Conservation (phyloP, 2,888 invertebrate species). For the Thymelicus lineola region DNA sequence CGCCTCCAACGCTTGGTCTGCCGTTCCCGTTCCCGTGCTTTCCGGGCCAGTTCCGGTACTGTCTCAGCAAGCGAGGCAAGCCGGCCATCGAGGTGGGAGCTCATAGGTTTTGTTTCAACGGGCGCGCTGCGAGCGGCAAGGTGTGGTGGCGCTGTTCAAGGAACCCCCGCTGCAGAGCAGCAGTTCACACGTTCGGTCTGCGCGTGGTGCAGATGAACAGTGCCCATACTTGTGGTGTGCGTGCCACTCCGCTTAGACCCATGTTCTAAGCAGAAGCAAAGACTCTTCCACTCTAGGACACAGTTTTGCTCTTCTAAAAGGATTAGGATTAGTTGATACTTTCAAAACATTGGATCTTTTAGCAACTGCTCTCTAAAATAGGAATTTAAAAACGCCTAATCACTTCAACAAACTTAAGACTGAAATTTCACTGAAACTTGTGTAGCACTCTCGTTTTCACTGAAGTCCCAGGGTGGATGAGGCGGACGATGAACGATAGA, state of each 20-base stretch:
- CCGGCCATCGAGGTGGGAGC: conserved; percentile 81
- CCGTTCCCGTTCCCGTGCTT: conserved; percentile 81
- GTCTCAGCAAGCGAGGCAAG: conserved; percentile 79
- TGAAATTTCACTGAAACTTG: neutral
- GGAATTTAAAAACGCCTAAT: neutral
- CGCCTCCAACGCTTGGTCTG: conserved; percentile 72
- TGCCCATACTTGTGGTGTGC: conserved; percentile 79
- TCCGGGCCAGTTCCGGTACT: conserved; percentile 80
- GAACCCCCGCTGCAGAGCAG: conserved; percentile 79
- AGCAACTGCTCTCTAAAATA: neutral
- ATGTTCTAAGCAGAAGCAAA: conserved; percentile 63
- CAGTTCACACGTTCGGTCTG: conserved; percentile 79
- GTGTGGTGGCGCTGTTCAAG: conserved; percentile 82
- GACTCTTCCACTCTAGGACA: neutral
- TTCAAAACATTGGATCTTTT: neutral
- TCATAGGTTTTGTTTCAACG: conserved; percentile 80
- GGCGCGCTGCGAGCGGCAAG: conserved; percentile 79
- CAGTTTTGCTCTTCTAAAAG: neutral
- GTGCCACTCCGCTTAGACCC: conserved; percentile 76
- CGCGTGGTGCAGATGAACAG: conserved; percentile 82
- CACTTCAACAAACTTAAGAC: neutral
- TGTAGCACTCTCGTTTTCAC: neutral
- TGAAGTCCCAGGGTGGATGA: neutral
- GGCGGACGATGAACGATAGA: neutral
- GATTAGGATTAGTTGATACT: neutral